These are phyloP conservation scores for Lissonota sp. DNA, from an alignment of 2,888 invertebrate species.

Conservation along the genomic window DNA sequence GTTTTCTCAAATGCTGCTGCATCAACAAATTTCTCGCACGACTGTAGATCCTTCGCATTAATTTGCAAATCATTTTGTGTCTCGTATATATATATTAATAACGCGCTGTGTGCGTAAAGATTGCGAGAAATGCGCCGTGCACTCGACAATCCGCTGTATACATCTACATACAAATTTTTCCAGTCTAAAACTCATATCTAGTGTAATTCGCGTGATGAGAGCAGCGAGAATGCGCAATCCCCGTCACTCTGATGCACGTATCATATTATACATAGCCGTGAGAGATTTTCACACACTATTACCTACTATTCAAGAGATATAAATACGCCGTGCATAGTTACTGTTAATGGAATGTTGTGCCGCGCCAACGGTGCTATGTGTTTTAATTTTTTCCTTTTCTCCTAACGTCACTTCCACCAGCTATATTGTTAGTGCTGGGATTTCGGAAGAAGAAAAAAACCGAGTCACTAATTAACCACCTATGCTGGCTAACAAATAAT, in stretches of 20 bases:
- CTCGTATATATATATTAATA: background rate
- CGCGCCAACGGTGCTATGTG: background rate
- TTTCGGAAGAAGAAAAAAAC: conserved; percentile 37
- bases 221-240: conserved; percentile 61
- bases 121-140: conserved; percentile 7
- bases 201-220: conserved; percentile 56
- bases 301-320: conserved; percentile 31
- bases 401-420: conserved; percentile 9
- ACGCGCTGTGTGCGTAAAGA: conserved; percentile 4
- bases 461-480: conserved; percentile 55
- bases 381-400: conserved; percentile 31
- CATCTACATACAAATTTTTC: conserved; percentile 35
- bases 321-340: background rate
- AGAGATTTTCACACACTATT: conserved; percentile 67
- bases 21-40: conserved; percentile 47
- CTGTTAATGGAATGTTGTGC: conserved; percentile 19
- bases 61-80: conserved; percentile 13
- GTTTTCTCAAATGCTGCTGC: conserved; percentile 17
- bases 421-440: conserved; percentile 9
- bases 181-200: conserved; percentile 66
- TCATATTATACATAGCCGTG: conserved; percentile 60
- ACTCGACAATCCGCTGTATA: conserved; percentile 37
- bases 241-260: conserved; percentile 31
- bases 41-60: conserved; percentile 28
- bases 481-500: background rate